A percentile compares a stretch with the other conserved stretches of the same genome.
phyloP scores from a whole-genome alignment of 2,888 invertebrate genomes.

The Lordiphosa andalusiaca region DNA sequence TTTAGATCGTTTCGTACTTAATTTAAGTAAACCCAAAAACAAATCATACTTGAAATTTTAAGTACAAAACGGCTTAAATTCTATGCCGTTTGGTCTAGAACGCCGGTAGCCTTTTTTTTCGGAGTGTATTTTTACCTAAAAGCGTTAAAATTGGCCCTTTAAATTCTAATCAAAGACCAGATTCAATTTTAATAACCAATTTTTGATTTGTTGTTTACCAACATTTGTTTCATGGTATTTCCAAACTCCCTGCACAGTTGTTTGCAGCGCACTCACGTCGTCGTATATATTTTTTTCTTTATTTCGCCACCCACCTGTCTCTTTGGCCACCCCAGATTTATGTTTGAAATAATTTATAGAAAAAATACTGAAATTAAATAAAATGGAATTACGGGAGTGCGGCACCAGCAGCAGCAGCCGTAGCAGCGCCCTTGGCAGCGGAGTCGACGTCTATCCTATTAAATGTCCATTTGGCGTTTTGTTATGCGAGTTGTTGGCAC shows the following conservation, averaged over 20 bases:
- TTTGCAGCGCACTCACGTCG: slow-evolving; percentile 1
- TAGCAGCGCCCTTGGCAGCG: slow-evolving; percentile 16
- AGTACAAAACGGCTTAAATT: no score
- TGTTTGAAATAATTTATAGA: slow-evolving; percentile 71
- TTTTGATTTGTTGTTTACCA: no score
- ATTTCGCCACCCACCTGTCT: slow-evolving; percentile 3
- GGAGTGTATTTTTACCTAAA: no score
- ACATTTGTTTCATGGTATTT: no score
- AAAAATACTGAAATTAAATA: slow-evolving; percentile 67
- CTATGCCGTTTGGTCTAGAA: no score
- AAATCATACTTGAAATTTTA: no score
- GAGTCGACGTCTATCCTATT: slow-evolving; percentile 68
- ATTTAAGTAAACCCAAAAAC: no score
- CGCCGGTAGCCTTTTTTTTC: no score
- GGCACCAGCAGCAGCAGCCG: not conserved
- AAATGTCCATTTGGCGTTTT: slow-evolving; percentile 70
- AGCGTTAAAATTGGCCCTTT: no score
- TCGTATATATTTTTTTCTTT: not conserved
- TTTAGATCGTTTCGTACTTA: no score
- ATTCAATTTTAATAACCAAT: no score
- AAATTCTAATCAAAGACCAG: no score
- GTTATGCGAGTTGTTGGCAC: slow-evolving; percentile 63
- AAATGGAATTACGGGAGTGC: slow-evolving; percentile 58
- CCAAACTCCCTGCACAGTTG: not conserved
- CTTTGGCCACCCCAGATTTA: slow-evolving; percentile 42